These are phyloP conservation scores for Orthonyx spaldingii DNA, from an alignment of 2,113 vertebrate species.

Conservation along the genomic window DNA sequence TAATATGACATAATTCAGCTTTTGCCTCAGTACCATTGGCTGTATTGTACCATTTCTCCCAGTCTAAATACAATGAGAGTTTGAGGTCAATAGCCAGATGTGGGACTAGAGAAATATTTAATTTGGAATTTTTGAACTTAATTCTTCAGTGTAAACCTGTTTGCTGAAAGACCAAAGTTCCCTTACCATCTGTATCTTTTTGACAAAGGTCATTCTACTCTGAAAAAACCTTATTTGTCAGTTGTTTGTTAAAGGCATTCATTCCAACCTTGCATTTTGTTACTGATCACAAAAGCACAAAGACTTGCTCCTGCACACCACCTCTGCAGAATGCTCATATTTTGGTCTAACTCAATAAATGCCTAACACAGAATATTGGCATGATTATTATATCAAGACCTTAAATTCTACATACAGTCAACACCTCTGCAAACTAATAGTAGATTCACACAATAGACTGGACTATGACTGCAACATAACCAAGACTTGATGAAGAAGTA, in stretches of 20 bases:
- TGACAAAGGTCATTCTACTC: not conserved
- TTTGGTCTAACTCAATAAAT: not conserved
- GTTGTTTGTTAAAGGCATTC: not conserved
- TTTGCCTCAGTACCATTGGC: not conserved
- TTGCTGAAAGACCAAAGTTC: not conserved
- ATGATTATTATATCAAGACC: not conserved
- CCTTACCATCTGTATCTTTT: not conserved
- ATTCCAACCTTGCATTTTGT: not conserved
- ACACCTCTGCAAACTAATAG: not conserved
- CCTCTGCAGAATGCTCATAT: not conserved
- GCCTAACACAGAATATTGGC: not conserved
- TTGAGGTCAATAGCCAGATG: not conserved
- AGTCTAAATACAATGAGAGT: not conserved
- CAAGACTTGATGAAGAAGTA: not conserved
- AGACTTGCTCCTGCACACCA: not conserved
- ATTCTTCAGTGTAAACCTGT: not conserved
- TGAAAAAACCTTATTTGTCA: not conserved
- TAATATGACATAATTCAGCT: not conserved
- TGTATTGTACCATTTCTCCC: not conserved
- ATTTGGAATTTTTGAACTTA: not conserved
- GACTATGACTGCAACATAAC: not conserved
- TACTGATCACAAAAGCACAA: not conserved
- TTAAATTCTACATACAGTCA: not conserved
- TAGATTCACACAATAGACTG: not conserved
- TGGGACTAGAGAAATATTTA: not conserved